These are phyloP conservation scores for Pantherophis vulpinus DNA, from an alignment of 2,797 vertebrate genomes.

Conservation along the genomic window DNA sequence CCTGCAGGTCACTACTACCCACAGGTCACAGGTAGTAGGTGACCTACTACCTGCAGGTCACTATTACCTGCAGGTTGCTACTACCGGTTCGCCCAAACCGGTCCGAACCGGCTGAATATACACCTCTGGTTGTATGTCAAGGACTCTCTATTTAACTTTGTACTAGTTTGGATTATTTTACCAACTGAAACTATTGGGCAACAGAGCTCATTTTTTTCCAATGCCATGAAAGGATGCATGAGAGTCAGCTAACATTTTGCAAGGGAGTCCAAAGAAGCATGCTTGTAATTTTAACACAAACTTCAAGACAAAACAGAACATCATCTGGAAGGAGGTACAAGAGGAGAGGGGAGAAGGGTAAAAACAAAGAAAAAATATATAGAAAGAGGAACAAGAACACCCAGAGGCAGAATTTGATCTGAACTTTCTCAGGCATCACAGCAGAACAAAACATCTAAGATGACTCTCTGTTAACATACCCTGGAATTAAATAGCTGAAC, in stretches of 20 bases:
- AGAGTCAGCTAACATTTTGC: constrained; percentile 1
- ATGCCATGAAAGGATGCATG: neutral
- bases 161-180: neutral
- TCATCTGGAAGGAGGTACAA: constrained; percentile 46
- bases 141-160: neutral
- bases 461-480: constrained; percentile 58
- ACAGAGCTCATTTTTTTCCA: neutral
- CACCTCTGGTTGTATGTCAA: no score
- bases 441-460: constrained; percentile 59
- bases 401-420: constrained; percentile 57
- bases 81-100: no score
- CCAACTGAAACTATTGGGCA: neutral
- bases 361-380: neutral
- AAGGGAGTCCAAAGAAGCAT: constrained; percentile 4
- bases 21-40: no score
- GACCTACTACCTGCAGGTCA: no score
- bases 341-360: constrained; percentile 46
- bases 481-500: constrained; percentile 42
- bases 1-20: no score
- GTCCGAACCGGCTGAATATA: no score
- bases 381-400: constrained; percentile 58
- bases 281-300: constrained; percentile 39
- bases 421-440: constrained; percentile 48
- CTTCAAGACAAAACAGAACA: constrained; percentile 54
- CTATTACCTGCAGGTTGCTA: no score